Conservation (phyloP, 2,797 vertebrate species). For the Cuculus canorus region DNA sequence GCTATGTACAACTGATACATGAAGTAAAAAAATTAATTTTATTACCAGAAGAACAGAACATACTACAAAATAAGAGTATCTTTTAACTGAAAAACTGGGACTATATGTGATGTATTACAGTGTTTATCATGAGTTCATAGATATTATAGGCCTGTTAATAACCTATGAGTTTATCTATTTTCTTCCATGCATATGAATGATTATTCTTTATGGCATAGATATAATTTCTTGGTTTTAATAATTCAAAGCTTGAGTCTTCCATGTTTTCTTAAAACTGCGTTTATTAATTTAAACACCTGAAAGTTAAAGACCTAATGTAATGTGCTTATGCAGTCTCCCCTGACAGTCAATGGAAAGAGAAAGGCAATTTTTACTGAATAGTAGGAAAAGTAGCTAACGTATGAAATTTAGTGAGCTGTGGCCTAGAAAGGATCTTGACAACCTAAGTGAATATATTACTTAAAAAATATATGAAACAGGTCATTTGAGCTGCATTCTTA, state of each 20-base stretch:
- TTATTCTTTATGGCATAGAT: neutral
- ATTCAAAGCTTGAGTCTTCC: neutral
- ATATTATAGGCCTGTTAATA: neutral
- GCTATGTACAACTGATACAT: neutral
- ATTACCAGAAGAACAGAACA: neutral
- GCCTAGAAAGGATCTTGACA: neutral
- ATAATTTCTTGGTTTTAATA: neutral
- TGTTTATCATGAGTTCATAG: neutral
- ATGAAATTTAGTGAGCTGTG: neutral
- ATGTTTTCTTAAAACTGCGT: neutral
- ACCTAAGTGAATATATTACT: neutral
- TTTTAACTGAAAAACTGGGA: neutral
- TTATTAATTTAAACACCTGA: neutral
- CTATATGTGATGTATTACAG: neutral
- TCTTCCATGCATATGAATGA: neutral
- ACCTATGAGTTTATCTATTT: neutral
- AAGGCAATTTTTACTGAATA: neutral
- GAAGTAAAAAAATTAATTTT: slow-evolving; percentile 16
- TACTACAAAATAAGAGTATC: neutral
- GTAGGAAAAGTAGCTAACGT: neutral
- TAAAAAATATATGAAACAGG: neutral
- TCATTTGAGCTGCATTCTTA: neutral
- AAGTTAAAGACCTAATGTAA: neutral
- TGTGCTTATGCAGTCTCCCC: rapidly evolving
- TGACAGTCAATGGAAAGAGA: neutral